Evolutionary conservation across 2,113 vertebrate species (phyloP), one percentile per base, ranked within the genome.

Genomic region (Microcebus tavaratra): DNA sequence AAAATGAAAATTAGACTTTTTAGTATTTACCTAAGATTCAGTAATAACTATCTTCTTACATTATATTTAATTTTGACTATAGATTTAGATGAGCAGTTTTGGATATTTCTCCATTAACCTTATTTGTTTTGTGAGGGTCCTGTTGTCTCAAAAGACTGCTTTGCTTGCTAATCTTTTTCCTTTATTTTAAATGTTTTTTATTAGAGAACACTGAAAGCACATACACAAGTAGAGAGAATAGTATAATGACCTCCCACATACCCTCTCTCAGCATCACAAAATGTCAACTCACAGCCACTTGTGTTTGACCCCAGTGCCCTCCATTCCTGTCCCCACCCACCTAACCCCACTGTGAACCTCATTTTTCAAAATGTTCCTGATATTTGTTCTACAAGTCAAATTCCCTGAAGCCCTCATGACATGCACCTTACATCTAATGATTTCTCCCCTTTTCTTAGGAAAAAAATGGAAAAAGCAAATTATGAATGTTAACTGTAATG

Each of bases 1-100:
- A 98, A 90, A 98, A 96, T 53, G 65, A 91, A 0, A 7, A 89
- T 21, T 23, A 68, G 2, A 78, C n/a, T 53, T 34, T 34, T 48
- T 79, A n/a, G 34, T 20, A 1, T 78, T 45, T 90, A 25, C 1
- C 34, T 68, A 48, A 79, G 20, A 65, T 4, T 75, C 5, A 23
- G 20, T 17, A 68, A 45, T 42, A 84, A 76, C 34, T 70, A 53
- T 55, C 94, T 85, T 94, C 3, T 86, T 27, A 67, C 48, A 5
- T 93, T 88, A 53, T 89, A 70, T 53, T 78, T 83, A 82, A 63
- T n/a, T 50, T 45, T 65, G 59, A 42, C 11, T 84, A 31, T 20
- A 72, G 39, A 29, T 81, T 78, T 88, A 78, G n/a, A 67, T 67
- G 6, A 34, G 42, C 48, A 29, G 13, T 92, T 88, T 13, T 78